Evolutionary conservation across 2,113 vertebrate genomes (phyloP).

Genomic region (Indri indri): DNA sequence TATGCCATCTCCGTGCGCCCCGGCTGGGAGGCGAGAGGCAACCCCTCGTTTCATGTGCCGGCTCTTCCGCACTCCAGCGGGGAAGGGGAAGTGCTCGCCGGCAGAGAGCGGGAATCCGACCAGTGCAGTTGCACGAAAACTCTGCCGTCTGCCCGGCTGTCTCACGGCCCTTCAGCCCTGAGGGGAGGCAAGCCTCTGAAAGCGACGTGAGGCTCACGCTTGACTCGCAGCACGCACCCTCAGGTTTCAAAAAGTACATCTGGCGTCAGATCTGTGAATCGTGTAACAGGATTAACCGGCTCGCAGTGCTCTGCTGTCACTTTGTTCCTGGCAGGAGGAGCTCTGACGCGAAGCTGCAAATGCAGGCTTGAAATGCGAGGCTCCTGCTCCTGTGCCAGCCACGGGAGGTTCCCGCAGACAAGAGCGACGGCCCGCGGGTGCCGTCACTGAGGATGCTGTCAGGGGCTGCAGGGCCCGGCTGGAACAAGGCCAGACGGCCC

Average conservation of each 20-base stretch:
- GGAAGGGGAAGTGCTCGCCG: not conserved
- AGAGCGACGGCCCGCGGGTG: fast-evolving
- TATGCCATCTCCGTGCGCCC: fast-evolving
- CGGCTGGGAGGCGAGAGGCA: not conserved
- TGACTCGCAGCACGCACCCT: not conserved
- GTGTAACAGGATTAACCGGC: conserved; percentile 7
- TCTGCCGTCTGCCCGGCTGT: fast-evolving
- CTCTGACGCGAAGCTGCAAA: not conserved
- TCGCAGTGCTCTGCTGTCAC: not conserved
- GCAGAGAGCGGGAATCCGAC: not conserved
- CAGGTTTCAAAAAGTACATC: not conserved
- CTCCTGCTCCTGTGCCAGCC: fast-evolving
- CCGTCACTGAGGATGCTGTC: not conserved
- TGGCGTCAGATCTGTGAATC: conserved; percentile 36
- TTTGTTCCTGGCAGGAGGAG: not conserved
- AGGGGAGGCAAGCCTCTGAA: not conserved
- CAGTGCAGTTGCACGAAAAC: not conserved
- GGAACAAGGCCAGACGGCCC: not conserved
- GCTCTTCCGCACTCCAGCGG: not conserved
- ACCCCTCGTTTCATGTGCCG: not conserved
- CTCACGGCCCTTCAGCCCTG: not conserved
- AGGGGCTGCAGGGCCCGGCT: not conserved
- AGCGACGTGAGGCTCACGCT: not conserved
- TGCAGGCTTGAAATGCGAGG: not conserved
- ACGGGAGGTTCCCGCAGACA: fast-evolving